A percentile compares a stretch with the other conserved stretches of the same genome.
These are phyloP conservation scores for Callinectes sapidus DNA, from an alignment of 2,888 invertebrate species.

Conservation along the genomic window DNA sequence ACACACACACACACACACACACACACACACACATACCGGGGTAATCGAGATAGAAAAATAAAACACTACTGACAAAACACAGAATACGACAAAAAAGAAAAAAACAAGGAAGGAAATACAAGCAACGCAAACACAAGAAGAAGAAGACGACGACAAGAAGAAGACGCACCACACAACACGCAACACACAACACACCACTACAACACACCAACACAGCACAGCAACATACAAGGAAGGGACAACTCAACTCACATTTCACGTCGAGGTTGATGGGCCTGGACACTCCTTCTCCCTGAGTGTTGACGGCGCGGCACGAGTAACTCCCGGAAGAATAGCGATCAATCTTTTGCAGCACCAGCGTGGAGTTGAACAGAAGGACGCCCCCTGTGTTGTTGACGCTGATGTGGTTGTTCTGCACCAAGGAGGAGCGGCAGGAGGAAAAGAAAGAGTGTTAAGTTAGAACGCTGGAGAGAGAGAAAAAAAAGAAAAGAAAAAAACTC, in stretches of 20 bases:
- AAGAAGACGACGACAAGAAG: too few species aligned
- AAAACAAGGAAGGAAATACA: neutral
- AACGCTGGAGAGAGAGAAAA: too few species aligned
- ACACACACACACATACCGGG: too few species aligned
- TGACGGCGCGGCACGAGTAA: conserved; percentile 70
- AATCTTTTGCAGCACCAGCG: conserved; percentile 66
- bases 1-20: too few species aligned
- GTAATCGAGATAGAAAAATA: too few species aligned
- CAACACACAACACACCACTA: neutral
- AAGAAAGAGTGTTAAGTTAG: too few species aligned
- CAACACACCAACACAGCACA: too few species aligned
- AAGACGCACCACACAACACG: neutral
- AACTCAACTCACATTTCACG: conserved; percentile 69
- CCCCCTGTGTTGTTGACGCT: conserved; percentile 67
- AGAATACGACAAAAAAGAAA: neutral
- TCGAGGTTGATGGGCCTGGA: conserved; percentile 64
- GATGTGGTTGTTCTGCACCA: conserved; percentile 64
- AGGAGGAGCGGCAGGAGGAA: neutral
- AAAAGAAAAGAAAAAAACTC: too few species aligned
- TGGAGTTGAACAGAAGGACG: conserved; percentile 63
- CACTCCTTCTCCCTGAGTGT: conserved; percentile 66
- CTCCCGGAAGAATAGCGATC: conserved; percentile 67
- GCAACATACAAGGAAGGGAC: too few species aligned
- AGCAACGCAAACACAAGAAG: too few species aligned
- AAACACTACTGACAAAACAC: neutral